These are phyloP conservation scores for Cuculus canorus DNA, from an alignment of 2,797 vertebrate genomes.

Conservation along the genomic window DNA sequence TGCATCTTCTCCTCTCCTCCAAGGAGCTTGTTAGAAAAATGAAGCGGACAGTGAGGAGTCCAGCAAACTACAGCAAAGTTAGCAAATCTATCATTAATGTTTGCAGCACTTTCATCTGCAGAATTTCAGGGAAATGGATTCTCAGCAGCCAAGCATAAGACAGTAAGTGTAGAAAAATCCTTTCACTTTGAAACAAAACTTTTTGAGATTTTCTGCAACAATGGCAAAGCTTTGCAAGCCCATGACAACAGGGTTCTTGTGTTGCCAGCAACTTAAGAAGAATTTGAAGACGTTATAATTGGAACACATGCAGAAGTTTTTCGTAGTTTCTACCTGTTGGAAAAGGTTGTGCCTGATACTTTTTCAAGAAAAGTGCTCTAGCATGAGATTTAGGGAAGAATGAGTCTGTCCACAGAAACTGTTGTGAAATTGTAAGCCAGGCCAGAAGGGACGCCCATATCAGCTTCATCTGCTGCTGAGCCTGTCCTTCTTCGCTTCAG, in stretches of 20 bases:
- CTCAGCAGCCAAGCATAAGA: neutral
- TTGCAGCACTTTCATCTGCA: slow-evolving; percentile 20
- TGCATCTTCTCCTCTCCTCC: neutral
- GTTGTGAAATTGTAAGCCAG: neutral
- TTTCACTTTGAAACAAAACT: neutral
- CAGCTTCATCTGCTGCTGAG: neutral
- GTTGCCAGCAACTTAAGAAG: neutral
- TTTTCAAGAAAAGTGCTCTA: neutral
- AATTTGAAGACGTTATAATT: neutral
- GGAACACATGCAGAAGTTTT: neutral
- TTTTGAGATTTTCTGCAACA: neutral
- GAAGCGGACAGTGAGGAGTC: slow-evolving; percentile 9
- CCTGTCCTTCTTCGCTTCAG: neutral
- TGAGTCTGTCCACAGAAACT: neutral
- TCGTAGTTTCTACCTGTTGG: neutral
- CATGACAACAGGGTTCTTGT: neutral
- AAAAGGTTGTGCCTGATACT: neutral
- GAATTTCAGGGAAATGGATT: slow-evolving; percentile 3
- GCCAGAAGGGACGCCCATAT: neutral
- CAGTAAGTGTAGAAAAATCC: neutral
- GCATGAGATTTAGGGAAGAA: neutral
- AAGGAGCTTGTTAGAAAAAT: slow-evolving; percentile 50
- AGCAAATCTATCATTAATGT: neutral
- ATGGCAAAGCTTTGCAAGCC: rapidly evolving
- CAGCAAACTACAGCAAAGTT: slow-evolving; percentile 5